Conservation (phyloP, 1,140 invertebrate genomes). For the Uloborus diversus region DNA sequence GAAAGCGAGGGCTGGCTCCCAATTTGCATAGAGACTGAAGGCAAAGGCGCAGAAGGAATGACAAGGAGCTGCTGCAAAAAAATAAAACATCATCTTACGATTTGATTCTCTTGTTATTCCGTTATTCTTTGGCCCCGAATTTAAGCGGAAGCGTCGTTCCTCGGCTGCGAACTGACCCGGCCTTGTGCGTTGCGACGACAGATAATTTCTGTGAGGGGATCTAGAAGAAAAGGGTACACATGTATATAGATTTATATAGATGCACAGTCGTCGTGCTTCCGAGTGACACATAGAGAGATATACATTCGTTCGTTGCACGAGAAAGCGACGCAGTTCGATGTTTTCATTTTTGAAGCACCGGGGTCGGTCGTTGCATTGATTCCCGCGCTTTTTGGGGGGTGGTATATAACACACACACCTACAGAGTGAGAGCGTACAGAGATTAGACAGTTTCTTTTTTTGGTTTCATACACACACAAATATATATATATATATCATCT, state of each 20-base stretch:
- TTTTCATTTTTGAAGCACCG: constrained; percentile 22
- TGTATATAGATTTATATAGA: neutral
- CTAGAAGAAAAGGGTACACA: neutral
- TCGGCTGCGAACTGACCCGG: constrained; percentile 40
- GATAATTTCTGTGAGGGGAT: too few relatives aligned
- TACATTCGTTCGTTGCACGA: constrained; percentile 44
- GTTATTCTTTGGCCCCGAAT: constrained; percentile 36
- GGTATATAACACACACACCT: too few relatives aligned
- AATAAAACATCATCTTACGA: neutral
- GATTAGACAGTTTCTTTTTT: too few relatives aligned
- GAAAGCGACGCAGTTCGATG: constrained; percentile 36
- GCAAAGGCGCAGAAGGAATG: neutral
- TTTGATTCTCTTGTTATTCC: neutral
- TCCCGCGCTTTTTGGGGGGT: neutral
- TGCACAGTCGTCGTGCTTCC: neutral
- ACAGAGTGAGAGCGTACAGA: too few relatives aligned
- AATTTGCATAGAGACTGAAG: neutral
- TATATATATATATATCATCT: neutral
- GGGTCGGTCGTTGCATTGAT: constrained; percentile 17
- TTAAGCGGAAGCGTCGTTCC: constrained; percentile 46
- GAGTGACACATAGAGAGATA: constrained; percentile 1
- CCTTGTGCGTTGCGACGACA: constrained; percentile 43
- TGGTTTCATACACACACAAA: neutral
- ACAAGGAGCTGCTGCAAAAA: neutral
- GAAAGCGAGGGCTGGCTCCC: neutral